Evolutionary conservation across 2,888 invertebrate genomes (phyloP).

Genomic region (Eurois occulta): DNA sequence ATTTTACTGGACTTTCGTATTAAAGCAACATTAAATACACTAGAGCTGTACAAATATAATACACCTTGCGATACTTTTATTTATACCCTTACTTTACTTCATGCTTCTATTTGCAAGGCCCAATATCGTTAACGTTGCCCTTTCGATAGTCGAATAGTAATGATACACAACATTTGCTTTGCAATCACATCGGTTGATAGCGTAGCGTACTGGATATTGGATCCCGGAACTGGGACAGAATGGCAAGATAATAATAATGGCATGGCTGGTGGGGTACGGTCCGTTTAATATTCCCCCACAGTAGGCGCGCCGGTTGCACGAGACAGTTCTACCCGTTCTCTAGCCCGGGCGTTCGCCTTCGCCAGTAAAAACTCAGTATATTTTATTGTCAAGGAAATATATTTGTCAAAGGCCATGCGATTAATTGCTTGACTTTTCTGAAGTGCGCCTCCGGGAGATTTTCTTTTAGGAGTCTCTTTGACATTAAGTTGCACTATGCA

Average conservation of each 20-base stretch:
- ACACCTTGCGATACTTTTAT: constrained; percentile 66
- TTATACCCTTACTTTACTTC: constrained; percentile 43
- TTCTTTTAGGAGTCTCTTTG: constrained; percentile 69
- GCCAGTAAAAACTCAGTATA: constrained; percentile 87
- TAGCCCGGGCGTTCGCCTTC: constrained; percentile 76
- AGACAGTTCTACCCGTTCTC: constrained; percentile 87
- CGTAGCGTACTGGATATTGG: constrained; percentile 69
- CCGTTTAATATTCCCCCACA: constrained; percentile 87
- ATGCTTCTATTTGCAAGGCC: constrained; percentile 26
- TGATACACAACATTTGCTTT: constrained; percentile 66
- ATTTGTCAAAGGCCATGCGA: constrained; percentile 87
- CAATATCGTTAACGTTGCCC: constrained; percentile 49
- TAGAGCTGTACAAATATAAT: constrained; percentile 71
- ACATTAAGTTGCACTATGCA: constrained; percentile 48
- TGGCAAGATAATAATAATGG: constrained; percentile 82
- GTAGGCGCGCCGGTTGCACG: constrained; percentile 85
- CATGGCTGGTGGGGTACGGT: constrained; percentile 75
- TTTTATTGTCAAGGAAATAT: constrained; percentile 89
- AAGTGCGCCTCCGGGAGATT: constrained; percentile 75
- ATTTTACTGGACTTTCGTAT: constrained; percentile 89
- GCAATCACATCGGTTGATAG: constrained; percentile 66
- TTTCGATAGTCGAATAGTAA: constrained; percentile 55
- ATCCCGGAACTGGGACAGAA: constrained; percentile 75
- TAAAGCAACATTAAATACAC: constrained; percentile 83
- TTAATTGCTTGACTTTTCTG: constrained; percentile 84